Conservation (phyloP, 2,113 vertebrate genomes). For the Ardeotis arabs region DNA sequence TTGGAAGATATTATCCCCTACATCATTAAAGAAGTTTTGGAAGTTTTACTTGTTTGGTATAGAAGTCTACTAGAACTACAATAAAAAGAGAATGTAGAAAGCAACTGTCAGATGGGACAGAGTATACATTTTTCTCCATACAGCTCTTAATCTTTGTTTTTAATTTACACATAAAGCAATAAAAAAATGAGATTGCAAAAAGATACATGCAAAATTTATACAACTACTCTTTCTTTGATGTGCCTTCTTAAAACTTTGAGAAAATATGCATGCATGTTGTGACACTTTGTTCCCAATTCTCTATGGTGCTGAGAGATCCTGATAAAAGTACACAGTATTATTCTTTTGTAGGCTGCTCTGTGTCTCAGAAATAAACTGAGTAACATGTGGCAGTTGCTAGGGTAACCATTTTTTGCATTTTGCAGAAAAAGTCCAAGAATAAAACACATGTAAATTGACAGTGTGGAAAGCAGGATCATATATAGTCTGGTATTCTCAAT, state of each 20-base stretch:
- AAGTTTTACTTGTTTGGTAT: neutral
- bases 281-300: neutral
- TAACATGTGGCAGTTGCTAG: conserved; percentile 68
- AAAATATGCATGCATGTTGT: neutral
- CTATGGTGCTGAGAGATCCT: neutral
- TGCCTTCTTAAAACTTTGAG: neutral
- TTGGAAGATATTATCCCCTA: neutral
- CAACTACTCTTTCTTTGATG: neutral
- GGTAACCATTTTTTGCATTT: conserved; percentile 75
- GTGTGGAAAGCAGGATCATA: conserved; percentile 22
- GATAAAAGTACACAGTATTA: conserved; percentile 7
- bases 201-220: neutral
- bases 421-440: conserved; percentile 60
- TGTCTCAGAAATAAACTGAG: conserved; percentile 45
- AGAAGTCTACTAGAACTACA: neutral
- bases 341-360: conserved; percentile 31
- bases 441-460: conserved; percentile 63
- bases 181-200: neutral
- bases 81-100: neutral
- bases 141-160: neutral
- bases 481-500: conserved; percentile 10
- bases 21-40: neutral
- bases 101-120: neutral
- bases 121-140: neutral
- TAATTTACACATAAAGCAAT: neutral